These are phyloP conservation scores for Temnothorax longispinosus DNA, from an alignment of 1,140 invertebrate species.

Conservation along the genomic window DNA sequence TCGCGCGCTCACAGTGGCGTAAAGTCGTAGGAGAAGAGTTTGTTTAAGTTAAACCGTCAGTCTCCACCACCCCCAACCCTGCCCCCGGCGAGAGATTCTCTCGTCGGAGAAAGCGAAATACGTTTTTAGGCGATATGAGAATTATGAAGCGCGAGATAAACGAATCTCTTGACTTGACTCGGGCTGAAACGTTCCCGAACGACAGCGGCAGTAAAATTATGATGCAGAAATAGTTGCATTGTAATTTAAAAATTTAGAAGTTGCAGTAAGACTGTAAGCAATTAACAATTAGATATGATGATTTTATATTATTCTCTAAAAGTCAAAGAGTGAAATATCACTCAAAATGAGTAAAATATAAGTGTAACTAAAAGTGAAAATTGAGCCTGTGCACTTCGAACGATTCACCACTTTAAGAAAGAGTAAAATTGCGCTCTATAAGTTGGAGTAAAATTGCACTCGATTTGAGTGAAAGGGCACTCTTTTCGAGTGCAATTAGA, in stretches of 20 bases:
- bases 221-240: too few species aligned
- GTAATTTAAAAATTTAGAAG: neutral
- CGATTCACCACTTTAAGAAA: too few species aligned
- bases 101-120: neutral
- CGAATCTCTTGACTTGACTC: neutral
- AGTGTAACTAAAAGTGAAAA: too few species aligned
- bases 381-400: too few species aligned
- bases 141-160: neutral
- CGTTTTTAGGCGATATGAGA: neutral
- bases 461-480: too few species aligned
- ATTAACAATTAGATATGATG: neutral
- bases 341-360: too few species aligned
- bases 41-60: neutral
- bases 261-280: neutral
- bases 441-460: too few species aligned
- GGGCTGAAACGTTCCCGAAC: neutral
- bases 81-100: neutral
- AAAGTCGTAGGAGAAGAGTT: neutral
- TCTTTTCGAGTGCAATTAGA: too few species aligned
- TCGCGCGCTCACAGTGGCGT: constrained; percentile 23
- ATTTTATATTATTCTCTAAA: neutral
- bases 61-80: neutral
- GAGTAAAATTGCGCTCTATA: too few species aligned
- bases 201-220: too few species aligned
- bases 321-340: too few species aligned